Base-by-base conservation (phyloP, 2,888 invertebrate genomes). In the Apamea monoglypha region DNA sequence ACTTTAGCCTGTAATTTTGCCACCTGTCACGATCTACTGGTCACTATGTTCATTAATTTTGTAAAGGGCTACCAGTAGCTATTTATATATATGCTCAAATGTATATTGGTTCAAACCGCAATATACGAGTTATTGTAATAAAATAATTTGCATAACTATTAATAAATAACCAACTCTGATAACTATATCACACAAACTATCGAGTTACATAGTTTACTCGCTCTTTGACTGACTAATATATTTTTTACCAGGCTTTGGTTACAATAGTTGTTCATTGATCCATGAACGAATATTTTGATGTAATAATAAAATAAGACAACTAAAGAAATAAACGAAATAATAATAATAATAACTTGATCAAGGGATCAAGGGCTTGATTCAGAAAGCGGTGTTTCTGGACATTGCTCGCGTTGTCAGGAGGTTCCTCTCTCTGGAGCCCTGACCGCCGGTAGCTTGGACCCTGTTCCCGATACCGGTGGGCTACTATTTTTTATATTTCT, bases 161-260 rank as follows among this genome's bases (percentile, higher is more conserved):
- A 64, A 59, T 36, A 71, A 44, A 53, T 63, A n/a, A 21, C 59
- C 6, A 25, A 5, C 36, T 25, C 36, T 25, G 12, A 1, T 10
- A 36, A 64, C 14, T n/a, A 16, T 56, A 40, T n/a, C 73, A 50
- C 2, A 47, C 16, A 16, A 53, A 53, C 44, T 77, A 77, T 78
- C 7, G 67, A 16, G 73, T 77, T 70, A 70, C 77, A 64, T 14
- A 83, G 70, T 66, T 83, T 80, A 86, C n/a, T 69, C 50, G 75
- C 59, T 80, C 18, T 64, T 81, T 81, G 81, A 84, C 71, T 68
- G 36, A 68, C 69, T 44, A n/a, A 36, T 77, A 53, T 66, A 81
- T 74, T 84, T 86, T 86, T 84, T 81, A 40, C 12, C 2, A 40
- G 16, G 53, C 50, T 80, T 77, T 0, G 5, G 53, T 87, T 81